Evolutionary conservation across 1,140 invertebrate species (phyloP), one percentile per base, ranked within the genome.

Genomic region (Euwallacea similis): DNA sequence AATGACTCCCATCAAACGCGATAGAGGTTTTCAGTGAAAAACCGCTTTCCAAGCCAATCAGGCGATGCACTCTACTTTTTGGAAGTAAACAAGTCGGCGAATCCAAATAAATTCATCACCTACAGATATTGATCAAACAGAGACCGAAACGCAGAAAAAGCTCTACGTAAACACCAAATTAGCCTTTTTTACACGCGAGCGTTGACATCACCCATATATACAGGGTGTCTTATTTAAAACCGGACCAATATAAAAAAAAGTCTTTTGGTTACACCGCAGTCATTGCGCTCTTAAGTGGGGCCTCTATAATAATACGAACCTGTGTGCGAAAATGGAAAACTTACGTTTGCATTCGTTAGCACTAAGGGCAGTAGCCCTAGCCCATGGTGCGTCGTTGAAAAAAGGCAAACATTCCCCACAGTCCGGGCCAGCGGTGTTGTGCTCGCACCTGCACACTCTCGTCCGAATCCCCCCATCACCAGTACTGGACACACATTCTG

Each of bases 351-450:
- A 99, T 83, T 98, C 97, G 81, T 97, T 90, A 0, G 94, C 94
- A 80, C 98, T 90, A 33, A 85, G 85, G 0, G 89, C 88, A 4
- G 93, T 95, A 0, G 96, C 97, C 76, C 94, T 86, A 42, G 88
- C 88, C 97, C 97, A 99, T 2, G 97, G 96, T 43, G 90, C 90
- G 81, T 99, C 96, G 78, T 98, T 98, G 84, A 94, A 99, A 81
- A 98, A 96, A 42, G 96, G 94, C 64, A 93, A 81, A 82, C 98
- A 99, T 77, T 91, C 87, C 64, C 96, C 90, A 81, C 98, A 99
- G 79, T 98, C 94, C 0, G 88, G 87, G 66, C 95, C 95, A 15
- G 91, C 91, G 0, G 98, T 99, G 80, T 96, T 95, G 81, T 99
- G 98, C 77, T 98, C 92, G 82, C 98, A 99, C 75, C 89, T 88